Conservation (phyloP, 2,113 vertebrate species). For the Vulpes ferrilata region DNA sequence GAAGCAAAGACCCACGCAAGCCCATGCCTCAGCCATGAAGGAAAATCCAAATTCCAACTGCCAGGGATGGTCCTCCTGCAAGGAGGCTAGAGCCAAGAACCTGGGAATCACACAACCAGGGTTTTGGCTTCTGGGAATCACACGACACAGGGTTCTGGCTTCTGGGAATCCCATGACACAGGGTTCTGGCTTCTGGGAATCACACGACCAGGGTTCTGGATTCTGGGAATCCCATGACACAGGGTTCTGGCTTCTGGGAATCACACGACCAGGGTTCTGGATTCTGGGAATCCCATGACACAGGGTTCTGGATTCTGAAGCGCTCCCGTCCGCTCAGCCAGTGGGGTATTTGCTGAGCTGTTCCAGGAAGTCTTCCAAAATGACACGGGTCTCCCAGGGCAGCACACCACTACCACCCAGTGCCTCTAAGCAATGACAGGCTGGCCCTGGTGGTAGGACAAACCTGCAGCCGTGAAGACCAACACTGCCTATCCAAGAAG, state of each 20-base stretch:
- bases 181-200: not conserved
- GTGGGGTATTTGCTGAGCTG: not conserved
- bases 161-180: fast-evolving
- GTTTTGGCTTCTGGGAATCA: not conserved
- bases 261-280: too few relatives aligned
- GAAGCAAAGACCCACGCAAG: fast-evolving
- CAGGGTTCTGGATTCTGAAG: not conserved
- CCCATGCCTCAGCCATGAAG: not conserved
- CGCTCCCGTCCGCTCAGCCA: fast-evolving
- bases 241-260: not conserved
- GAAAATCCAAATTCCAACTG: not conserved
- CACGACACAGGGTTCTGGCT: too few relatives aligned
- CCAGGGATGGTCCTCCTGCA: fast-evolving
- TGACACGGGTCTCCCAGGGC: fast-evolving
- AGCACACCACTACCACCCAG: not conserved
- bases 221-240: fast-evolving
- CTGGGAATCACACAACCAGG: too few relatives aligned
- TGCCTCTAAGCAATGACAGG: not conserved
- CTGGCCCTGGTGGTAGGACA: not conserved
- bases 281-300: fast-evolving
- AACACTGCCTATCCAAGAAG: too few relatives aligned
- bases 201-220: too few relatives aligned
- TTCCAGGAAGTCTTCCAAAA: fast-evolving
- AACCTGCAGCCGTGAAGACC: not conserved
- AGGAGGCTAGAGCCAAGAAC: not conserved